Conservation (phyloP, 2,113 vertebrate genomes). For the Polyodon spathula region DNA sequence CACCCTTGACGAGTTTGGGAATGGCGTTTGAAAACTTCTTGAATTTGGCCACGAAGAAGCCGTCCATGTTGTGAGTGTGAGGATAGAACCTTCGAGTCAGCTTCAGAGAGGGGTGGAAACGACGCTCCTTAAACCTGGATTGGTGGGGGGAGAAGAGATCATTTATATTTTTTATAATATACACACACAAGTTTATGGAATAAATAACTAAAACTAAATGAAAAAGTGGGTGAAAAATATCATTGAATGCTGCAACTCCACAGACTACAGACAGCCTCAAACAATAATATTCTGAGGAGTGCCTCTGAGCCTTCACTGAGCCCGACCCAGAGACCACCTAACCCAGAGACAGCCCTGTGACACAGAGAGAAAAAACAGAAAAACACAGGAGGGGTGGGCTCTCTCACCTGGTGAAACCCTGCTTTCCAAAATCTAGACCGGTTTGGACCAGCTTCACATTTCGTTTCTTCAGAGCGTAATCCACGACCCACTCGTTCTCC, state of each 20-base stretch:
- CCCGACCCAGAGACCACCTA: too few species aligned
- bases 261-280: too few species aligned
- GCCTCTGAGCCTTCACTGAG: too few species aligned
- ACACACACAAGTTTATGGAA: too few species aligned
- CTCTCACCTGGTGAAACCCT: slow-evolving; percentile 82
- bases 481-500: slow-evolving; percentile 96
- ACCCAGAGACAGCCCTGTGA: too few species aligned
- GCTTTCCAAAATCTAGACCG: slow-evolving; percentile 89
- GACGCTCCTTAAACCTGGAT: slow-evolving; percentile 79
- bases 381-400: too few species aligned
- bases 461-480: slow-evolving; percentile 92
- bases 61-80: slow-evolving; percentile 94
- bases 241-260: too few species aligned
- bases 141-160: not conserved
- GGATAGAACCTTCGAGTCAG: slow-evolving; percentile 82
- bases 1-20: slow-evolving; percentile 52
- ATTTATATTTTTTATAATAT: too few species aligned
- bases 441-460: slow-evolving; percentile 87
- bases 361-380: too few species aligned
- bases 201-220: too few species aligned
- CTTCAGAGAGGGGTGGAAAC: slow-evolving; percentile 82
- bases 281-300: too few species aligned
- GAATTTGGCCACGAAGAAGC: slow-evolving; percentile 91
- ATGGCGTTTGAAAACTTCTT: slow-evolving; percentile 88
- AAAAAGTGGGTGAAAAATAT: too few species aligned